Evolutionary conservation across 2,113 vertebrate species (phyloP).

Genomic region (Emydocephalus ijimae): DNA sequence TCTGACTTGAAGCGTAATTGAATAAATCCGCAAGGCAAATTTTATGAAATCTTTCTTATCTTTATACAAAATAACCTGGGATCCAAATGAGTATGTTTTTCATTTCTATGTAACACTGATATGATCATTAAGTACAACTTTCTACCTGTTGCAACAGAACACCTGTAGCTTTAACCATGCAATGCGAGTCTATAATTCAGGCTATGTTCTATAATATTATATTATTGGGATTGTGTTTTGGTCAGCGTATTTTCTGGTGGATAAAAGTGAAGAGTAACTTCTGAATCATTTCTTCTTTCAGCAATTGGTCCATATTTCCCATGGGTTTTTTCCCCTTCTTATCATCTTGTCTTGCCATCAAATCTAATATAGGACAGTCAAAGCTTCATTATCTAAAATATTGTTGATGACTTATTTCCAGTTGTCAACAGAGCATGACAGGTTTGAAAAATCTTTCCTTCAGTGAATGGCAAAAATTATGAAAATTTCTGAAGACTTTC

Average conservation of each 20-base stretch:
- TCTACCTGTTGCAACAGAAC: not conserved
- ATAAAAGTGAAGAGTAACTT: not conserved
- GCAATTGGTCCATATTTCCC: not conserved
- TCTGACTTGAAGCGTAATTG: too few species aligned
- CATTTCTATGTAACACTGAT: not conserved
- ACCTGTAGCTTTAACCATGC: not conserved
- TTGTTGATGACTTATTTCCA: constrained; percentile 5
- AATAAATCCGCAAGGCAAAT: not conserved
- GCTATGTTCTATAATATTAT: not conserved
- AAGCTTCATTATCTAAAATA: constrained; percentile 12
- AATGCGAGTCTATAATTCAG: not conserved
- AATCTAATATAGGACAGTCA: constrained; percentile 6
- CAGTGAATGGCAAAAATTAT: constrained; percentile 17
- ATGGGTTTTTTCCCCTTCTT: constrained; percentile 14
- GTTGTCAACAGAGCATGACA: not conserved
- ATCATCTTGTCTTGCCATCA: not conserved
- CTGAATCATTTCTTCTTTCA: constrained; percentile 11
- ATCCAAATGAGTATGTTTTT: not conserved
- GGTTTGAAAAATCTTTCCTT: not conserved
- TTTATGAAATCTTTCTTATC: not conserved
- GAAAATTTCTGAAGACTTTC: not conserved
- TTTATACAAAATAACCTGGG: not conserved
- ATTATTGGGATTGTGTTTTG: not conserved
- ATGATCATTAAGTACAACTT: not conserved
- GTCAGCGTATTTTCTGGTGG: not conserved